Evolutionary conservation across 2,113 vertebrate genomes (phyloP).

Genomic region (Ictalurus furcatus): DNA sequence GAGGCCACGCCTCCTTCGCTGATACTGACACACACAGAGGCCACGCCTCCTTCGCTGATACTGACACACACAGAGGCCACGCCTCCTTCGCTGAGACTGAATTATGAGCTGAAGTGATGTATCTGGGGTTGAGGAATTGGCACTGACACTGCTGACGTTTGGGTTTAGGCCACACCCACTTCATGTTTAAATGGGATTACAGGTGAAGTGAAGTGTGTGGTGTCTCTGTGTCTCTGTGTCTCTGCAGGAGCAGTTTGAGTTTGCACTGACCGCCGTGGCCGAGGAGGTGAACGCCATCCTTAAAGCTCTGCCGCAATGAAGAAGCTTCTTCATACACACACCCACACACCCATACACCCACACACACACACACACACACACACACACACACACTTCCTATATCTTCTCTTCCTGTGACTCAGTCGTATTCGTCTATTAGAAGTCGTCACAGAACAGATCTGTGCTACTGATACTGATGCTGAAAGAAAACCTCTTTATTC

Average conservation of each 20-base stretch:
- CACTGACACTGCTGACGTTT: background rate
- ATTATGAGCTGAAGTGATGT: no score
- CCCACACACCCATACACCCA: background rate
- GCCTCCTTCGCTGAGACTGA: background rate
- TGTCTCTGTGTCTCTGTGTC: constrained; percentile 16
- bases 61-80: background rate
- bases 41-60: background rate
- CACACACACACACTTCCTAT: constrained; percentile 21
- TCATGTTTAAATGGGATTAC: background rate
- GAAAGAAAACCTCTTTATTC: background rate
- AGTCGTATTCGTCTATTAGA: constrained; percentile 56
- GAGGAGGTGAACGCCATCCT: constrained; percentile 80
- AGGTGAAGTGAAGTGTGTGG: background rate
- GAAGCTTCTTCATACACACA: constrained; percentile 9
- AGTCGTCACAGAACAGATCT: constrained; percentile 54
- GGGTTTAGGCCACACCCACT: background rate
- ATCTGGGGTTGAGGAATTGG: background rate
- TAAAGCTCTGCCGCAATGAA: constrained; percentile 60
- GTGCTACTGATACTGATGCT: background rate
- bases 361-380: constrained; percentile 10
- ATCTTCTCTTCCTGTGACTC: constrained; percentile 18
- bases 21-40: background rate
- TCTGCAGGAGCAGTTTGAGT: constrained; percentile 77
- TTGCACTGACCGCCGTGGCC: constrained; percentile 77
- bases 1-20: no score